Base-by-base conservation (phyloP, 2,797 vertebrate genomes). In the Saxicola maurus region DNA sequence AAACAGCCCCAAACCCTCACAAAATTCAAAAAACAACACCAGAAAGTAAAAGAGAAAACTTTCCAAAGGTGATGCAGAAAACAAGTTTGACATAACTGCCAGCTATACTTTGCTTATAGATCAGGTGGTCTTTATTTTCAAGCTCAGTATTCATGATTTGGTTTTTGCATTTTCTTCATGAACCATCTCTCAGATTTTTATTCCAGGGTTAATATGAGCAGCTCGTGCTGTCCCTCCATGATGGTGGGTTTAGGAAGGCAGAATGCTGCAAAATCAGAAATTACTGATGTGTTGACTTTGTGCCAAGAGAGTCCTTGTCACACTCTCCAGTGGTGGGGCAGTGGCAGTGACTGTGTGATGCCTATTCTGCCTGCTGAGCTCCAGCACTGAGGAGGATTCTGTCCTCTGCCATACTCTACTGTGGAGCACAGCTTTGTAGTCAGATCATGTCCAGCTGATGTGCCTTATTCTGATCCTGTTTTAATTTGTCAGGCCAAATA, bases 291-390 rank as follows among this genome's bases (percentile, higher is more conserved):
- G 12, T 9, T 38, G 19, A 27, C 40, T 66, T 17, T 57, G 19
- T 76, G 9, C 14, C 35, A 43, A 2, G 14, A 25, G 35, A n/a
- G 5, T 66, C 14, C 13, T 66, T 33, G 17, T 57, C 46, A 19
- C 3, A 0, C 5, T 57, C 8, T 45, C 13, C 52, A 37, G 0
- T 30, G 40, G 31, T 42, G 59, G 7, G 7, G 33, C 33, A 56
- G 40, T 24, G 21, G 30, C 7, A 18, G 5, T 30, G 61, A 60
- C 11, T 0, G 3, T 71, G 21, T 18, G 37, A 14, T 40, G 42
- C 7, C 33, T 66, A 0, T 53, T 38, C 24, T 82, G 20, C n/a
- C 40, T 80, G 8, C 19, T 56, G 30, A 71, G 5, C 43, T 53
- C 9, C 7, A 4, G 11, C 38, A 13, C 11, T 52, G 55, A 65